Evolutionary conservation across 2,113 vertebrate genomes (phyloP), one percentile per base, ranked within the genome.

Genomic region (Trogon melanurus): DNA sequence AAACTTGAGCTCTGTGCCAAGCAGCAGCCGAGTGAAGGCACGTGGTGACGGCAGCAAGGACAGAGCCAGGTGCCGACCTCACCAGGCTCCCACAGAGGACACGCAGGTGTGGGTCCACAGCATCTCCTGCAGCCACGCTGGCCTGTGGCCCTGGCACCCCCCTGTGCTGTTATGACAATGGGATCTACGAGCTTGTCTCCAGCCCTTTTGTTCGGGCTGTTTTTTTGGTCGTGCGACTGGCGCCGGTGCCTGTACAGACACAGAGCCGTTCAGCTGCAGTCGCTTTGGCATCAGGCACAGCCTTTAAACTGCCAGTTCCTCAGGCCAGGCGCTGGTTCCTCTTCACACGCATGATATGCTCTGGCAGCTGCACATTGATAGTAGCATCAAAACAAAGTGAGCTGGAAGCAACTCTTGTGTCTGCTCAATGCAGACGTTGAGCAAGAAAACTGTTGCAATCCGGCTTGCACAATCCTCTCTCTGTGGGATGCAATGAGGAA

Each of bases 301-400:
- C 66, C 30, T 53, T 16, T 36, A 50, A 34, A 18, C n/a, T 25
- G 14, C 30, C 67, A 13, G 3, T 3, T 38, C 67, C 61, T 88
- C 87, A 22, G 27, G 6, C 1, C 66, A 34, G 44, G 47, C 18
- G 25, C 75, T 56, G 44, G 21, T 58, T 83, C 18, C 58, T 54
- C 47, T 34, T 29, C 91, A 58, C 29, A n/a, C 0, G 0, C 23
- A 47, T 1, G 1, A 29, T 8, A 51, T 0, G 0, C 6, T 11
- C 67, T 44, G 66, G 85, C 75, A 95, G 75, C 78, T 88, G 74
- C 54, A 10, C 29, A 3, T 1, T 21, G 36, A 56, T 4, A 50
- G 75, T 1, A 78, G 65, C 54, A 58, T 27, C 75, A 45, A 71
- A 80, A 48, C 75, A 62, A 54, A 79, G 57, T 6, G 22, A 92